Percentiles rank a stretch among this genome's conserved stretches.
phyloP scores from a whole-genome alignment of 2,888 invertebrate genomes.

The Trichopria drosophilae region DNA sequence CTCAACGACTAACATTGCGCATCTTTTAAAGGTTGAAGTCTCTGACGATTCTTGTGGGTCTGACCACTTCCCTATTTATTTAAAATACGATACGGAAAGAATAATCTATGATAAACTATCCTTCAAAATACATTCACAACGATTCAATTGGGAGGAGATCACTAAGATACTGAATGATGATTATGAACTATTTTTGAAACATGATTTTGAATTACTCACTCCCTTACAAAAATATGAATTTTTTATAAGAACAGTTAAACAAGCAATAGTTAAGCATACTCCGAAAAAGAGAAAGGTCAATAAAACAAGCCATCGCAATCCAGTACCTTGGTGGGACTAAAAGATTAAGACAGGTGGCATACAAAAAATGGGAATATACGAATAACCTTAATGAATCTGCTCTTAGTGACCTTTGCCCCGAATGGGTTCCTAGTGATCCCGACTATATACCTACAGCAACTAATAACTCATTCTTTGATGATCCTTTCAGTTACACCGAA shows the following conservation, averaged over 20 bases:
- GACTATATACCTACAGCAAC: background rate
- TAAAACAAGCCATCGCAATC: constrained; percentile 18
- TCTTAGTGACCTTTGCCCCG: background rate
- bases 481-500: constrained; percentile 20
- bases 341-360: constrained; percentile 20
- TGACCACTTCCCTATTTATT: constrained; percentile 8
- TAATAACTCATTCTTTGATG: background rate
- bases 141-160: constrained; percentile 20
- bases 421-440: constrained; percentile 7
- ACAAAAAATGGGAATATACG: constrained; percentile 24
- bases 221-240: constrained; percentile 17
- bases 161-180: background rate
- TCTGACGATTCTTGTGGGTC: background rate
- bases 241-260: constrained; percentile 4
- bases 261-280: constrained; percentile 8
- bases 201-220: constrained; percentile 5
- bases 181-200: constrained; percentile 2
- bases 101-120: constrained; percentile 15
- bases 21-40: background rate
- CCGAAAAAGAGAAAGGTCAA: constrained; percentile 10
- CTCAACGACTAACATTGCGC: constrained; percentile 4
- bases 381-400: background rate
- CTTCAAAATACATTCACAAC: constrained; percentile 22
- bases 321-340: constrained; percentile 30
- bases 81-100: constrained; percentile 11